Conservation (phyloP, 2,888 invertebrate species). For the Caenorhabditis doughertyi region DNA sequence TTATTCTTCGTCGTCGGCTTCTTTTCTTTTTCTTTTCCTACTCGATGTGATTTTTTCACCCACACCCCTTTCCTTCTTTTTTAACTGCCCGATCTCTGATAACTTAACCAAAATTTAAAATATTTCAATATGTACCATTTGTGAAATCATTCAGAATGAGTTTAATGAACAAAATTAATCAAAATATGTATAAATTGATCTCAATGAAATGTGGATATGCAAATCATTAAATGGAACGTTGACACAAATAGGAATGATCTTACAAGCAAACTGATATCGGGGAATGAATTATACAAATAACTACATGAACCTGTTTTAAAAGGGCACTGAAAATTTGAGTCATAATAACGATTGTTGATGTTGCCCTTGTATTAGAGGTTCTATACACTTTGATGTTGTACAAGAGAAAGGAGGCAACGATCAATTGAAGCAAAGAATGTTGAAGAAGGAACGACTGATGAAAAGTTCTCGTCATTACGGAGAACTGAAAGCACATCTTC, state of each 20-base stretch:
- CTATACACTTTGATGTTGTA: conserved; percentile 35
- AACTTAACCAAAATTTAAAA: not conserved
- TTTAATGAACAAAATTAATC: not conserved
- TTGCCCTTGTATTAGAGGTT: too few species aligned
- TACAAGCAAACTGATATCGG: too few species aligned
- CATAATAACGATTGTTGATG: too few species aligned
- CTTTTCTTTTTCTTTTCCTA: conserved; percentile 17
- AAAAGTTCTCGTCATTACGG: conserved; percentile 45
- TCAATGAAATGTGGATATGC: conserved; percentile 1
- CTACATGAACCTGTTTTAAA: too few species aligned
- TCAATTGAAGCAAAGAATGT: conserved; percentile 57
- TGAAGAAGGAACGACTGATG: conserved; percentile 30
- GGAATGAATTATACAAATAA: too few species aligned
- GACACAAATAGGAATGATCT: not conserved
- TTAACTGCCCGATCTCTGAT: conserved; percentile 44
- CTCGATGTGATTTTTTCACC: conserved; percentile 47
- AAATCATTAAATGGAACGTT: conserved; percentile 9
- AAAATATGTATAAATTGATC: not conserved
- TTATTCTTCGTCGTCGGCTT: not conserved
- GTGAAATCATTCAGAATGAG: too few species aligned
- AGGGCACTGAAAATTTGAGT: too few species aligned
- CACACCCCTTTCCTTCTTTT: not conserved
- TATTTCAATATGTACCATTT: conserved; percentile 1
- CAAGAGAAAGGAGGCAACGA: conserved; percentile 36
- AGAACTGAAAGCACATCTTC: conserved; percentile 56